Base-by-base conservation (phyloP, 2,113 vertebrate species). In the Tenrec ecaudatus region DNA sequence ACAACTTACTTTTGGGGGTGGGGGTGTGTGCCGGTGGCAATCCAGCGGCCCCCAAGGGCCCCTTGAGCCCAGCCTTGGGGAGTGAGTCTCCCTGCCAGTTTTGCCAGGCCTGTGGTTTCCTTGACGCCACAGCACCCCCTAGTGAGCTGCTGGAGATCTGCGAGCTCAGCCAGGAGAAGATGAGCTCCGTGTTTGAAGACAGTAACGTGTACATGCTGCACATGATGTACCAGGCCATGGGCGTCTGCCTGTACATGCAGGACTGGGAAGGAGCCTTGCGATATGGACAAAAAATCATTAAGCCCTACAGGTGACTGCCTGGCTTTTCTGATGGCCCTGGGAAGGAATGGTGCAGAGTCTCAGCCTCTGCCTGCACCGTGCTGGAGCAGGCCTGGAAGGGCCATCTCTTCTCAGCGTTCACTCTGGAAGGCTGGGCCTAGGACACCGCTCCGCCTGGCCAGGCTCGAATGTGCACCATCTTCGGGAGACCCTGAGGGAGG, bases 181-280 rank as follows among this genome's bases (percentile, higher is more conserved):
- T 99, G 99, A 98, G 99, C 82, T 86, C 98, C 0, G 97, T 99
- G 85, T 99, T 99, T 47, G 98, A 98, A 43, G 99, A 99, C 66
- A 97, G 98, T 64, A 99, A 99, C 8, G 98, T 99, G 80, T 99
- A 99, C 97, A 98, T 99, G 98, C 97, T 99, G 43, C 99, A 99
- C 96, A 99, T 99, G 99, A 99, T 98, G 98, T 99, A 99, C 98
- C 99, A 99, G 96, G 99, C 99, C 95, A 99, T 99, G 99, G 99
- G 99, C 2, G 98, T 99, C 80, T 99, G 99, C 94, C 96, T 99
- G 31, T 99, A 98, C 3, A 97, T 98, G 98, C 98, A 98, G 77
- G 98, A 99, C 95, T 98, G 98, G 97, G 98, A 99, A 0, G 98
- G 98, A 60, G 99, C 99, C 0, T 96, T 99, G 88, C 96, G 97